Base-by-base conservation (phyloP, 1,140 invertebrate genomes). In the Aphis craccivora region DNA sequence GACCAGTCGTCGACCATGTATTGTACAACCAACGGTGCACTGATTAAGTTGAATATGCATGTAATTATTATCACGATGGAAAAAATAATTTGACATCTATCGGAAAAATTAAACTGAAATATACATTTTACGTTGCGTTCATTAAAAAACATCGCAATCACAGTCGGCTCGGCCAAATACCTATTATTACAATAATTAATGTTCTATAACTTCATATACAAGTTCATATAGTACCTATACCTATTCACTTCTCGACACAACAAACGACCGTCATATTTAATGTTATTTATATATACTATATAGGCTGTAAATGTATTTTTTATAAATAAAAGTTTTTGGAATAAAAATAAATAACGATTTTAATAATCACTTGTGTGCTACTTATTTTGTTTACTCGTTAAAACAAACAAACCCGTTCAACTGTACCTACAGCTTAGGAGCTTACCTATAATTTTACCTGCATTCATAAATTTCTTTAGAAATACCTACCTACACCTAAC, bases 51-150 rank as follows among this genome's bases (percentile, higher is more conserved):
- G 51, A 67, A 93, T 18, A 53, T n/a, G 1, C 88, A 45, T 40
- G 81, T 51, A 30, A 53, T 51, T 40, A 89, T 35, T 90, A 90
- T 67, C 20, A 53, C 20, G 23, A 93, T 30, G 2, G 89, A 53
- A 51, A 93, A 90, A 48, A 76, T 60, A 40, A 88, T 90, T 35
- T 53, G 11, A 48, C 25, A 87, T 81, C 22, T 81, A 81, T 91
- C 76, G 9, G 30, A 91, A 53, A 30, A 60, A 60, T 60, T 2
- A 4, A 30, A 30, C 25, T 11, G 55, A 60, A 67, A 67, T 14
- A 67, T 14, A n/a, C n/a, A n/a, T 67, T 67, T 67, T 67, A 30
- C 4, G 60, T 67, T 14, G 30, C 30, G 7, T 11, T 14, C 11
- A 60, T 60, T 25, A 25, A 25, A 67, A 67, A 67, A 67, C 30